Base-by-base conservation (phyloP, 1,140 invertebrate species). In the Calliopsis andreniformis region DNA sequence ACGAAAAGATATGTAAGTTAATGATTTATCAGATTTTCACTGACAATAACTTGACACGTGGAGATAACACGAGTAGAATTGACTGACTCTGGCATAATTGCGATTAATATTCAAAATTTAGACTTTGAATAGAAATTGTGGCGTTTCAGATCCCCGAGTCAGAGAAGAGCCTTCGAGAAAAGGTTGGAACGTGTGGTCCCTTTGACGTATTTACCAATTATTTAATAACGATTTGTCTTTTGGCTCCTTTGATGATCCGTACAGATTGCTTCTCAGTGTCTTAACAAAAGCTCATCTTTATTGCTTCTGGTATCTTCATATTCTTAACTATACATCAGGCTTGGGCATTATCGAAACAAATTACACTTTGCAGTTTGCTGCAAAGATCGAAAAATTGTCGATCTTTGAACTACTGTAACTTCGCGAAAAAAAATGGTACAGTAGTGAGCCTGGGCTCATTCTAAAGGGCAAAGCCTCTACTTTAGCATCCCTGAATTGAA, bases 71-170 rank as follows among this genome's bases (percentile, higher is more conserved):
- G 51, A 82, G 30, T 76, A 82, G 45, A 67, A 66, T 83, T 39
- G 72, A 49, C 75, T 83, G 61, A 79, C 63, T 70, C 55, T 58
- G 80, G 51, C 63, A 64, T 20, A 71, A 81, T 47, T 14, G 59
- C n/a, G 59, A 25, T 76, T 62, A 67, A 66, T 4, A 47, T 63
- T 63, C 61, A 55, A 80, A 69, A 75, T 73, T 77, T 78, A 81
- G 84, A 86, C 85, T 85, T 90, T 90, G 88, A 91, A 91, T 84
- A 85, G 83, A 86, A 88, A 89, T 91, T 92, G 79, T 92, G 90
- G 85, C 87, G 82, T 92, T 92, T 89, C 91, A 92, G 91, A 92
- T 92, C 83, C 91, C 91, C 67, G 87, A 87, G 88, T 91, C 91
- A 91, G 89, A 91, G 89, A 91, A 90, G 91, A 88, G 86, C 82